Evolutionary conservation across 2,888 invertebrate species (phyloP).

Genomic region (Eubasilissa splendida): DNA sequence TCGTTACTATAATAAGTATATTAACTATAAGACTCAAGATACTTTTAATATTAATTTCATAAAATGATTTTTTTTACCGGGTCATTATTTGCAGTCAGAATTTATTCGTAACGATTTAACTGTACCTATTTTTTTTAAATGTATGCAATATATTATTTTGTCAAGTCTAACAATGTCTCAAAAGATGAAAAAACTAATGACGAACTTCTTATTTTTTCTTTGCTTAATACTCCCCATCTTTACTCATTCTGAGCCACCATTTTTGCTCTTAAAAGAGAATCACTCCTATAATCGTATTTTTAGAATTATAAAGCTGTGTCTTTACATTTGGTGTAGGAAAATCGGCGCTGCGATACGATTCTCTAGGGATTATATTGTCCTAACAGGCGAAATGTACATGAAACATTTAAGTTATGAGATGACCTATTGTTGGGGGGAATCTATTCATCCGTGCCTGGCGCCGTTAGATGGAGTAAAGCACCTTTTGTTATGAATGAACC

Average conservation of each 20-base stretch:
- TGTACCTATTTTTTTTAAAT: too few relatives aligned
- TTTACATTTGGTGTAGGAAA: background rate
- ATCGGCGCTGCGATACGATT: background rate
- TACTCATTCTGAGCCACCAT: background rate
- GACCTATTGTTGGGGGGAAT: conserved; percentile 33
- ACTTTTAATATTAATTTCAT: too few relatives aligned
- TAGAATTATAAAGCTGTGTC: background rate
- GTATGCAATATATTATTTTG: too few relatives aligned
- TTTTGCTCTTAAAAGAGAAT: background rate
- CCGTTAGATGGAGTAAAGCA: conserved; percentile 41
- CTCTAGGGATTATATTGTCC: background rate
- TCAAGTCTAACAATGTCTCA: too few relatives aligned
- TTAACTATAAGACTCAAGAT: too few relatives aligned
- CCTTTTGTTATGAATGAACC: conserved; percentile 39
- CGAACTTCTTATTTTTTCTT: conserved; percentile 7
- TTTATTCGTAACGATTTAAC: too few relatives aligned
- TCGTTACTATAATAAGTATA: too few relatives aligned
- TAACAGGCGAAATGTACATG: background rate
- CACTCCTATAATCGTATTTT: background rate
- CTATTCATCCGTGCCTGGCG: conserved; percentile 45
- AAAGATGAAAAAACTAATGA: conserved; percentile 3
- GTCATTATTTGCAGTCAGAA: too few relatives aligned
- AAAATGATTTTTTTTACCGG: too few relatives aligned
- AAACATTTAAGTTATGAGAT: background rate
- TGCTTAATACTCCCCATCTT: background rate